Conservation (phyloP, 2,888 invertebrate species). For the Agrochola lota region DNA sequence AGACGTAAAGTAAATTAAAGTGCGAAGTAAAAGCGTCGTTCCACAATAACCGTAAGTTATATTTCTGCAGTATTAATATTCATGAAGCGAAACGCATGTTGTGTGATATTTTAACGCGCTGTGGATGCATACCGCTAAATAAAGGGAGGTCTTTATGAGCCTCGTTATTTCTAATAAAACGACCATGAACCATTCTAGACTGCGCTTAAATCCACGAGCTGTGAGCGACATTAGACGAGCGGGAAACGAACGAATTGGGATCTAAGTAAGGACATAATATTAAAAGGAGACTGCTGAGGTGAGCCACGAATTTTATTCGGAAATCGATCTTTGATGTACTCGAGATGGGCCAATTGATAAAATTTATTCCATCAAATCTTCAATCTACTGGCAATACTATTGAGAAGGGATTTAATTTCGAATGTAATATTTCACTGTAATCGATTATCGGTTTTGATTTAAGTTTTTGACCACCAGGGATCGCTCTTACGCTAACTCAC, state of each 20-base stretch:
- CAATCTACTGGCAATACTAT: slow-evolving; percentile 6
- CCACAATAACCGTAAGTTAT: slow-evolving; percentile 50
- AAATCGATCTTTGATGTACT: slow-evolving; percentile 48
- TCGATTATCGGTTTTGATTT: slow-evolving; percentile 32
- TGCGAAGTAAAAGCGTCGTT: slow-evolving; percentile 41
- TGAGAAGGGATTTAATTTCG: slow-evolving; percentile 27
- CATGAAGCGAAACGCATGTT: slow-evolving; percentile 63
- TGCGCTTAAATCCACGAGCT: slow-evolving; percentile 33
- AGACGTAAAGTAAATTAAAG: slow-evolving; percentile 52
- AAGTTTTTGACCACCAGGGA: slow-evolving; percentile 18
- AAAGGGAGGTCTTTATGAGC: slow-evolving; percentile 65
- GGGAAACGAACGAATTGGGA: slow-evolving; percentile 32
- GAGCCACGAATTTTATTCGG: slow-evolving; percentile 35
- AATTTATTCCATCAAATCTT: slow-evolving; percentile 50
- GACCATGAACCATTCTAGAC: slow-evolving; percentile 43
- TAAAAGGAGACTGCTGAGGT: slow-evolving; percentile 39
- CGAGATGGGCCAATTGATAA: slow-evolving; percentile 25
- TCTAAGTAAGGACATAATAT: slow-evolving; percentile 20
- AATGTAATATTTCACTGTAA: slow-evolving; percentile 15
- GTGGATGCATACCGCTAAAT: slow-evolving; percentile 59
- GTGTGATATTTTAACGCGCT: slow-evolving; percentile 62
- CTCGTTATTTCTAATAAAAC: slow-evolving; percentile 65
- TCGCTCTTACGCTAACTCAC: slow-evolving; percentile 42
- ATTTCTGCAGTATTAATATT: slow-evolving; percentile 64
- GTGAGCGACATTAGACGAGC: slow-evolving; percentile 31